Evolutionary conservation across 2,888 invertebrate species (phyloP).

Genomic region (Pseudanteris insignis): DNA sequence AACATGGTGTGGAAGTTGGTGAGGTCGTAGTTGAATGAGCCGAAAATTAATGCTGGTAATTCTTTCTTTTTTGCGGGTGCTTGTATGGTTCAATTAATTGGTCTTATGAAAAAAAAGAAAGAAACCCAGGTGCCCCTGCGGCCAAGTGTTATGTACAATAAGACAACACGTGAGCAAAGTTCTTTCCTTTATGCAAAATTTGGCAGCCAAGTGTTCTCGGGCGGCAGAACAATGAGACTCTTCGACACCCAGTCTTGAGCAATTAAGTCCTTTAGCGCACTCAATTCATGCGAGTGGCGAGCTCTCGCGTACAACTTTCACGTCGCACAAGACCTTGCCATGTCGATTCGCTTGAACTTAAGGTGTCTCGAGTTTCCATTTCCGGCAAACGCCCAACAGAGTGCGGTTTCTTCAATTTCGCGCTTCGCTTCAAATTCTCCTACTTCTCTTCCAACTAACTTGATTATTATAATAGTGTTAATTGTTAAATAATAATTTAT

Average conservation of each 20-base stretch:
- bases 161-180: constrained; percentile 14
- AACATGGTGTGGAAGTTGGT: too few species aligned
- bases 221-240: constrained; percentile 27
- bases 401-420: constrained; percentile 50
- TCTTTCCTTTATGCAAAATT: constrained; percentile 34
- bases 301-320: constrained; percentile 33
- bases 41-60: too few species aligned
- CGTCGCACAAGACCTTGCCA: constrained; percentile 15
- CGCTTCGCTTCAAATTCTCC: constrained; percentile 48
- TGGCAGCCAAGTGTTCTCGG: constrained; percentile 28
- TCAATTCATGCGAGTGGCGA: constrained; percentile 29
- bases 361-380: constrained; percentile 48
- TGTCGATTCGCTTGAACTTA: constrained; percentile 33
- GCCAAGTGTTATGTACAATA: constrained; percentile 18
- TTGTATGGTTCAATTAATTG: too few species aligned
- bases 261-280: constrained; percentile 36
- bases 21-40: too few species aligned
- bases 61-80: too few species aligned
- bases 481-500: too few species aligned
- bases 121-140: too few species aligned
- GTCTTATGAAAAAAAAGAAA: too few species aligned
- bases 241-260: constrained; percentile 22
- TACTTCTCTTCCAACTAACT: constrained; percentile 31
- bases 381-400: constrained; percentile 40
- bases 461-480: constrained; percentile 23